These are phyloP conservation scores for Corapipo altera DNA, from an alignment of 2,113 vertebrate species.

Conservation along the genomic window DNA sequence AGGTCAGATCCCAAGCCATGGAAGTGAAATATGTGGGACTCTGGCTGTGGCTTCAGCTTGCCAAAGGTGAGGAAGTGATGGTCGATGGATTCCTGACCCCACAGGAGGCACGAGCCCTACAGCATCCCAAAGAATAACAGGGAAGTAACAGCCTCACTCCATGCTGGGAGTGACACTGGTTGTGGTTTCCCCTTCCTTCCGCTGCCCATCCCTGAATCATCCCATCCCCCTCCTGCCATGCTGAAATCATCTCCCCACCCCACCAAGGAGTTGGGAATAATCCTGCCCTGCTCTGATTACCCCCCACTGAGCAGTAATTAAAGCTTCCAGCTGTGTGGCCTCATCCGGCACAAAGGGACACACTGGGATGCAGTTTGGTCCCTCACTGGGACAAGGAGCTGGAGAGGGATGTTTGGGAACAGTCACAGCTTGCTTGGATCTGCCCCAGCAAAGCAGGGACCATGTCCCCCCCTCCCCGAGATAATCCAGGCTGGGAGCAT, in stretches of 20 bases:
- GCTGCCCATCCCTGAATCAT: not conserved
- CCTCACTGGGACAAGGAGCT: not conserved
- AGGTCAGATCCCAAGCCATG: not conserved
- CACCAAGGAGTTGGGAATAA: not conserved
- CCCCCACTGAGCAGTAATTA: not conserved
- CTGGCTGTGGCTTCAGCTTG: not conserved
- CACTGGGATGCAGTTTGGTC: accelerated
- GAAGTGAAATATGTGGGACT: not conserved
- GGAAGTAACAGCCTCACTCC: accelerated
- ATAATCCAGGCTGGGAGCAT: not conserved
- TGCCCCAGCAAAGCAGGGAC: not conserved
- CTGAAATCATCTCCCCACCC: not conserved
- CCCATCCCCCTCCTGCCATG: not conserved
- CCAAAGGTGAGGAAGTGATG: not conserved
- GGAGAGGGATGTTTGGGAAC: not conserved
- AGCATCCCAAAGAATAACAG: not conserved
- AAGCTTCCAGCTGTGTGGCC: not conserved
- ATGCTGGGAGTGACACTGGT: accelerated
- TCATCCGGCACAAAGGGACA: accelerated
- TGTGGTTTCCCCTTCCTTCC: not conserved
- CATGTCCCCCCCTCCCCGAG: accelerated
- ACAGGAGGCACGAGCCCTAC: not conserved
- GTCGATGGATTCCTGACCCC: not conserved
- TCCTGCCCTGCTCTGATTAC: not conserved
- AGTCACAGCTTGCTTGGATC: not conserved